Evolutionary conservation across 2,888 invertebrate genomes (phyloP).

Genomic region (Aricia artaxerxes): DNA sequence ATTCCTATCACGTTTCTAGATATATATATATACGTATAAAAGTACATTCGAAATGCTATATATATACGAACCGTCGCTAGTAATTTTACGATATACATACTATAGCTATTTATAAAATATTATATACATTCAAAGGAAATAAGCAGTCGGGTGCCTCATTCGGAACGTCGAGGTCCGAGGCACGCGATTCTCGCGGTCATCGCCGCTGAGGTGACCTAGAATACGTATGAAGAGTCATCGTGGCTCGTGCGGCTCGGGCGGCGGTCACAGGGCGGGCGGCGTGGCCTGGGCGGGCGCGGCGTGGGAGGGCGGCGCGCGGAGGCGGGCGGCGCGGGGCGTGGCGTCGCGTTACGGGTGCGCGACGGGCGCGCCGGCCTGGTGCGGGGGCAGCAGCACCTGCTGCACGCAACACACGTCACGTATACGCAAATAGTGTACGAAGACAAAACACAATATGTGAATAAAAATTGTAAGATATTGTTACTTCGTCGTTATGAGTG

Average conservation of each 20-base stretch:
- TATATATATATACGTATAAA: conserved; percentile 34
- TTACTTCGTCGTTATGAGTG: no score
- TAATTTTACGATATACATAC: conserved; percentile 2
- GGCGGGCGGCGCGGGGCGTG: conserved; percentile 43
- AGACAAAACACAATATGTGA: background rate
- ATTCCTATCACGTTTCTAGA: conserved; percentile 34
- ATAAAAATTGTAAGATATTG: no score
- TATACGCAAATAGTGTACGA: background rate
- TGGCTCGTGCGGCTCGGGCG: conserved; percentile 30
- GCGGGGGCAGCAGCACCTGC: conserved; percentile 60
- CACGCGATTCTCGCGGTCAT: background rate
- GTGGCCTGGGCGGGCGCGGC: conserved; percentile 44
- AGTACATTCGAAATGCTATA: conserved; percentile 21
- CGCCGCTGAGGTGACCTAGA: background rate
- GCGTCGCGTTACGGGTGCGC: conserved; percentile 54
- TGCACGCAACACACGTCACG: conserved; percentile 41
- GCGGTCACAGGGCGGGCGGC: conserved; percentile 34
- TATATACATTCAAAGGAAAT: conserved; percentile 23
- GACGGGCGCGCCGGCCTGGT: conserved; percentile 54
- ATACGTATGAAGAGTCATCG: background rate
- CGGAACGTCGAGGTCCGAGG: background rate
- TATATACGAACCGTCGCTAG: background rate
- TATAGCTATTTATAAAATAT: conserved; percentile 13
- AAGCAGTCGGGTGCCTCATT: conserved; percentile 1
- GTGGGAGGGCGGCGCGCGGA: conserved; percentile 41